phyloP scores from a whole-genome alignment of 2,113 vertebrate species.

The Pampusana beccarii region DNA sequence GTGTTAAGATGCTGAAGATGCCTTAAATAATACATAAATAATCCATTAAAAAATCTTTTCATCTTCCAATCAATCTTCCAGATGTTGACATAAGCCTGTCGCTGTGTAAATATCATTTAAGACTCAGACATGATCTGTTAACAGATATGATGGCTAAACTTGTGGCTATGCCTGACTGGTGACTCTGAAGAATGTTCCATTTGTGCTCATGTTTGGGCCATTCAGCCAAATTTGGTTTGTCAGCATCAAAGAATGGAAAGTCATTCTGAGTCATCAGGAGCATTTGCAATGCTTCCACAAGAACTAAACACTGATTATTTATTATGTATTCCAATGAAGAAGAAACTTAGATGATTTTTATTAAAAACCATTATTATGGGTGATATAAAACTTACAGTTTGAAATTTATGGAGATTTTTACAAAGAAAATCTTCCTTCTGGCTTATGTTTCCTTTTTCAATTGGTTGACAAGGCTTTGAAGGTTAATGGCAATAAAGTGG shows the following conservation, averaged over 20 bases:
- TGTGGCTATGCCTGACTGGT: background rate
- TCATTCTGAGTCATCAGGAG: fast-evolving
- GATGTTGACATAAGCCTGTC: background rate
- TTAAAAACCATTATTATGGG: background rate
- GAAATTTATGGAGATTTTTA: background rate
- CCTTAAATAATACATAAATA: background rate
- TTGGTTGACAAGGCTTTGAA: background rate
- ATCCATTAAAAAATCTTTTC: background rate
- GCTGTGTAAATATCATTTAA: background rate
- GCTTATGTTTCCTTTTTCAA: background rate
- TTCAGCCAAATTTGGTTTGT: background rate
- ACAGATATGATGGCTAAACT: background rate
- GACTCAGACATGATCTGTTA: background rate
- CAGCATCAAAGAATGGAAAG: background rate
- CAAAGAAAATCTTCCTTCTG: background rate
- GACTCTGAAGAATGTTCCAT: background rate
- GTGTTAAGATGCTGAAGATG: background rate
- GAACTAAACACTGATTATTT: background rate
- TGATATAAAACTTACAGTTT: background rate
- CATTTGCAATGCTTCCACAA: background rate
- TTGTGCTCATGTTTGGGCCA: background rate
- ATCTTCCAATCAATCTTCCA: background rate
- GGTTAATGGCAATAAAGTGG: background rate
- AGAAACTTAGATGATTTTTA: background rate
- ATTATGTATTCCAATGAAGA: background rate